Base-by-base conservation (phyloP, 2,797 vertebrate genomes). In the Lutjanus campechanus region DNA sequence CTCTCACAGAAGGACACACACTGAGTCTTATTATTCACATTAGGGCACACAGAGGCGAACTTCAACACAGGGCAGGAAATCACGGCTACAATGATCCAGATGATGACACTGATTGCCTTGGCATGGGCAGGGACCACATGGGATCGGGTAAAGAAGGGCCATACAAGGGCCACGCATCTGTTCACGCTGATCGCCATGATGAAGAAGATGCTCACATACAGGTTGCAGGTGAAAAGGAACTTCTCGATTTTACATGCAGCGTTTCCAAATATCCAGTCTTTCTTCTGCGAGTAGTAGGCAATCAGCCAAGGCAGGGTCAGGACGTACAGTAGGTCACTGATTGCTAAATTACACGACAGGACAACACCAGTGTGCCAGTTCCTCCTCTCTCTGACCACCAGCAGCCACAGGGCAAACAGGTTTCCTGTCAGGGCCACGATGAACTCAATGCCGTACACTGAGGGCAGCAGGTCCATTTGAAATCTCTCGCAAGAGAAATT, bases 171-270 rank as follows among this genome's bases (percentile, higher is more conserved):
- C 44, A 97, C 46, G 4, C 95, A 97, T 20, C 96, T 91, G 89
- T 96, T 96, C 15, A 97, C 90, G 47, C 96, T 96, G 89, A 98
- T 97, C 41, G 93, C 96, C 87, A 96, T 95, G 88, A 97, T 87
- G 81, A 98, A 96, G 79, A 96, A 90, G 68, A 95, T 91, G 76
- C 96, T 94, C 1, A 90, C 93, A 0, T 97, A 97, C 12, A 97
- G 81, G 94, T 97, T 97, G 85, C 92, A 96, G 78, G 81, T 93
- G 87, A 97, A 97, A 8, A 97, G 88, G 70, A 97, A 98, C 17
- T 91, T 94, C 60, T 97, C 96, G 0, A 96, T 81, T 82, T 91
- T 95, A 76, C 97, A 98, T 1, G 82, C 7, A 0, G 25, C 5
- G 0, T 7, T 0, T 0, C 96, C 91, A 0, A 96, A 97, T 3